A percentile compares a stretch with the other conserved stretches of the same genome.
Evolutionary conservation across 2,888 invertebrate genomes (phyloP).

Genomic region (Lysandra bellargus): DNA sequence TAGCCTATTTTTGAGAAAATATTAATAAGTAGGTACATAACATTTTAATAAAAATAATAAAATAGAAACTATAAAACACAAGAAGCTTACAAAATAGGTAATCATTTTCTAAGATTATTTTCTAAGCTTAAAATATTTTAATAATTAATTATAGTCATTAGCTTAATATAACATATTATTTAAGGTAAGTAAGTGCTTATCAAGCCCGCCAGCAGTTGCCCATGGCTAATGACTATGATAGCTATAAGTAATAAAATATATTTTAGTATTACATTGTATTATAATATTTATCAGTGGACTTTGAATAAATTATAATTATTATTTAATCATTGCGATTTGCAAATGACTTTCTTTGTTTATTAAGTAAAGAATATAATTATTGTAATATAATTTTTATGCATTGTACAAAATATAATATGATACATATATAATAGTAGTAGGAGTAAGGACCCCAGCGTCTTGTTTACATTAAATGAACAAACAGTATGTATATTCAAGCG

Average conservation of each 20-base stretch:
- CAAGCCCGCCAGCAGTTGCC: not conserved
- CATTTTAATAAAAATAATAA: too few relatives aligned
- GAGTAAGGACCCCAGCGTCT: not conserved
- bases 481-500: not conserved
- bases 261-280: constrained; percentile 9
- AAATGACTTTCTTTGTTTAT: not conserved
- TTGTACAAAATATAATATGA: too few relatives aligned
- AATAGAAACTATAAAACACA: too few relatives aligned
- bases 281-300: constrained; percentile 9
- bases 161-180: not conserved
- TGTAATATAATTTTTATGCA: not conserved
- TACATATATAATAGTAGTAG: not conserved
- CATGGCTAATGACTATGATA: constrained; percentile 1
- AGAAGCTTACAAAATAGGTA: too few relatives aligned
- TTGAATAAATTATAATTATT: constrained; percentile 8
- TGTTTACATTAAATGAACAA: not conserved
- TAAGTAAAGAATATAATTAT: not conserved
- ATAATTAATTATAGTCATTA: too few relatives aligned
- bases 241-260: not conserved
- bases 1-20: too few relatives aligned
- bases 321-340: not conserved
- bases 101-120: too few relatives aligned
- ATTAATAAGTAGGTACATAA: too few relatives aligned
- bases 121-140: too few relatives aligned
- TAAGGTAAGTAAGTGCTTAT: not conserved